Base-by-base conservation (phyloP, 2,888 invertebrate genomes). In the Phengaris alcon region DNA sequence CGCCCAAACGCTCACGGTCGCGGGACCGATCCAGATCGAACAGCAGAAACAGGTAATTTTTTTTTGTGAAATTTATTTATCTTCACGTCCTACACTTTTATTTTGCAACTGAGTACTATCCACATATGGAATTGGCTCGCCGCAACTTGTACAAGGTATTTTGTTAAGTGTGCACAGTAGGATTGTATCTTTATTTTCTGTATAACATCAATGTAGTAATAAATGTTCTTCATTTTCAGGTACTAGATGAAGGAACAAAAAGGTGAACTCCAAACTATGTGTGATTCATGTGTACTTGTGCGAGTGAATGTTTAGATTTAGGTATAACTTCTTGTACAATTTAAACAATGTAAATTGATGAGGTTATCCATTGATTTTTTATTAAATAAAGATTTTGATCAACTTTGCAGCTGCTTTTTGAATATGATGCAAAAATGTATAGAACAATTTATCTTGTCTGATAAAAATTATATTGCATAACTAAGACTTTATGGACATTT, bases 1-100 rank as follows among this genome's bases (percentile, higher is more conserved):
- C 70, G 13, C 72, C 54, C 7, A 51, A 72, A 0, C 88, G 92
- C 68, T 91, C 93, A 12, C 83, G 89, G 3, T 91, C 90, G 0
- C 88, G 89, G 73, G 90, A 89, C 79, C 83, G 89, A 64, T 88
- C 90, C 78, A 87, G 91, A 75, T 92, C 93, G 2, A 89, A 86
- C 80, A 93, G 93, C 86, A 88, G 91, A 82, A 86, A 80, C 87
- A 91, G 92, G 91, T 93, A 82, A 79, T 69, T 78, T 12, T 51
- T 51, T 12, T 51, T 64, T 70, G 35, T 35, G 35, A 35, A 3
- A 35, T 59, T 54, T 3, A 51, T 22, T 64, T 64, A 57, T 57
- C 44, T 44, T 75, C 48, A 68, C 46, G 4, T 35, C 35, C 0
- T 35, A 35, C 7, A 68, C 12, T 68, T 9, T 76, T 59, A 59